Percentiles rank a stretch among this genome's conserved stretches.
Conservation (phyloP, 2,888 invertebrate genomes). For the Nephrocerus scutellatus region DNA sequence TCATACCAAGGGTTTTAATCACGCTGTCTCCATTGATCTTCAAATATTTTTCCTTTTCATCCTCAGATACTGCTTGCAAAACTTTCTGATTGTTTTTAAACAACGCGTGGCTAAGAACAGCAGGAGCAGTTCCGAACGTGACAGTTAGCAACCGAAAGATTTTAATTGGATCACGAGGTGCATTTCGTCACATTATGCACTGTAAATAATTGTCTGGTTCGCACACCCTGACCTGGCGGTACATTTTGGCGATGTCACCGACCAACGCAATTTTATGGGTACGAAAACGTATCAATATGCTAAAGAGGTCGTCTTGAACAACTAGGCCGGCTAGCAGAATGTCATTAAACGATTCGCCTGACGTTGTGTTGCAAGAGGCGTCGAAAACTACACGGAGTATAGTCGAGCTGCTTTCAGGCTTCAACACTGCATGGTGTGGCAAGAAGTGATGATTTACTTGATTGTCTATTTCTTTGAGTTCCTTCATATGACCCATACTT, state of each 20-base stretch:
- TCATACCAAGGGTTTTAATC: too few species aligned
- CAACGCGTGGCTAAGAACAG: too few species aligned
- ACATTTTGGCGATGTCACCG: slow-evolving; percentile 23
- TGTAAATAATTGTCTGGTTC: slow-evolving; percentile 16
- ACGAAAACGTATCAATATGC: slow-evolving; percentile 12
- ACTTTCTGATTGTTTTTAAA: too few species aligned
- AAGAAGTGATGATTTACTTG: slow-evolving; percentile 5
- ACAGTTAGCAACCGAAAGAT: slow-evolving; percentile 15
- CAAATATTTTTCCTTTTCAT: too few species aligned
- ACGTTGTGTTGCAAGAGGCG: slow-evolving; percentile 12
- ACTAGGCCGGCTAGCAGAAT: slow-evolving; percentile 7
- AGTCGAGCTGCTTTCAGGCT: slow-evolving; percentile 8
- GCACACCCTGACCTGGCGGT: slow-evolving; percentile 16
- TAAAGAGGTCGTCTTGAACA: slow-evolving; percentile 14
- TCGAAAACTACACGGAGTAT: too few species aligned
- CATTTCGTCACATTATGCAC: slow-evolving; percentile 18
- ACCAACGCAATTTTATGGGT: slow-evolving; percentile 13
- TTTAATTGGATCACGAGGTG: slow-evolving; percentile 5
- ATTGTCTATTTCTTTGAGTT: too few species aligned
- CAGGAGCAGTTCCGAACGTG: slow-evolving; percentile 17
- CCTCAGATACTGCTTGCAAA: too few species aligned
- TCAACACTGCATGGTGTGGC: slow-evolving; percentile 8
- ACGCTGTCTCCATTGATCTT: too few species aligned
- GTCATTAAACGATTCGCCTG: slow-evolving; percentile 9
- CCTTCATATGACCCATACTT: too few species aligned